These are phyloP conservation scores for Pandemis corylana DNA, from an alignment of 2,888 invertebrate species.

Conservation along the genomic window DNA sequence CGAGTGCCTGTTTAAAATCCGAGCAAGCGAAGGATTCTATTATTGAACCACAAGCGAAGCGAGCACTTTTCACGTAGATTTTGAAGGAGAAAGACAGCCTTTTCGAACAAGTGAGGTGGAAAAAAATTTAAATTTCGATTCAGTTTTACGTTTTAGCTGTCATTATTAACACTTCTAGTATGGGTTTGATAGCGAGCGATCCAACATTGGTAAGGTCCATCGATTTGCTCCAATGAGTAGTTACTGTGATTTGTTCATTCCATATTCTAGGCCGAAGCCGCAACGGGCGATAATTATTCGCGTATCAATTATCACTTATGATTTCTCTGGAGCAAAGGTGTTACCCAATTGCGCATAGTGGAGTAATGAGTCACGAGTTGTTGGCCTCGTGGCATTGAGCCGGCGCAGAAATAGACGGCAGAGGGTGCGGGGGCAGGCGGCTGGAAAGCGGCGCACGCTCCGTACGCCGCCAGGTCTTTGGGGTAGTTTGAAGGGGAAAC, in stretches of 20 bases:
- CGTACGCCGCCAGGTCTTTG: neutral
- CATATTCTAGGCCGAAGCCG: neutral
- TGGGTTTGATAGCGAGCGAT: no score
- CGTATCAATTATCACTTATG: slow-evolving; percentile 25
- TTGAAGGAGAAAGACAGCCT: no score
- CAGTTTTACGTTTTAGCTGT: no score
- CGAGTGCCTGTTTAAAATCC: no score
- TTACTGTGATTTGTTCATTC: no score
- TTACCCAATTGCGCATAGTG: slow-evolving; percentile 51
- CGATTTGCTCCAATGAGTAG: neutral
- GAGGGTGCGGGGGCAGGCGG: neutral
- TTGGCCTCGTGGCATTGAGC: slow-evolving; percentile 82
- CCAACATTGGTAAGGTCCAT: no score
- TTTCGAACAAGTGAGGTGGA: no score
- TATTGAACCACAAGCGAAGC: no score
- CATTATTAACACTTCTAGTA: no score
- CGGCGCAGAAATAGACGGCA: slow-evolving; percentile 52
- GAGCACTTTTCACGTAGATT: no score
- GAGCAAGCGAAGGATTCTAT: no score
- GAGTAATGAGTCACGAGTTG: slow-evolving; percentile 73
- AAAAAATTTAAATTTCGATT: no score
- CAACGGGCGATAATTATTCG: slow-evolving; percentile 13
- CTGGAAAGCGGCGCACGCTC: slow-evolving; percentile 7
- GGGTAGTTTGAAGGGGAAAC: neutral
- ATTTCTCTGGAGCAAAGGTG: slow-evolving; percentile 20